Base-by-base conservation (phyloP, 2,113 vertebrate species). In the Cettia cetti region DNA sequence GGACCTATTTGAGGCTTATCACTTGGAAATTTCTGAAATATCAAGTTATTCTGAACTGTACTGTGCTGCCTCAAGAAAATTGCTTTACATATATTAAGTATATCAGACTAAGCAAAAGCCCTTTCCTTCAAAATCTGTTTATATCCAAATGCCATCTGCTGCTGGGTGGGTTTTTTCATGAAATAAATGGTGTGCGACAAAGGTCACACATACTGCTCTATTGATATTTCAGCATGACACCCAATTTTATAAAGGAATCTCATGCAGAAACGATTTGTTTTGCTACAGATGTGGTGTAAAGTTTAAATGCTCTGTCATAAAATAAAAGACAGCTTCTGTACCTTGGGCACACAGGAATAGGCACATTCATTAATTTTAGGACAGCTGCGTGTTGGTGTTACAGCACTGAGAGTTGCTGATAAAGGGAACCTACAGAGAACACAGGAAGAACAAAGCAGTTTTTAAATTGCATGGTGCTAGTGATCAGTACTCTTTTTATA, bases 71-170 rank as follows among this genome's bases (percentile, higher is more conserved):
- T 91, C 78, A 71, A 89, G 93, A 86, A 96, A 95, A 94, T 65
- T 95, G 61, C 74, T 91, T 95, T 92, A 92, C 87, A 83, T 94
- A 65, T 79, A 91, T 92, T 63, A 93, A 88, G 53, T 87, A 74
- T 57, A 90, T 77, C 75, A 86, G 63, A 90, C 71, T 85, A 90
- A 90, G 87, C 45, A 93, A 82, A 92, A 85, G 50, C 16, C 86
- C 83, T 96, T 95, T 69, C 45, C 56, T 95, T 95, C 72, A 84
- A 91, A 93, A 95, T 88, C 92, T 93, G 87, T 92, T 95, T 93
- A 95, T 93, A 92, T 56, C 79, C 68, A 86, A 94, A 92, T 86
- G 93, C 91, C 90, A 90, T 94, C 96, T 95, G 93, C 89, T 94
- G 57, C 78, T 88, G 59, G 49, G 69, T 80, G 66, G 7, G 0